Conservation (phyloP, 2,888 invertebrate genomes). For the Cheilosia vulpina region DNA sequence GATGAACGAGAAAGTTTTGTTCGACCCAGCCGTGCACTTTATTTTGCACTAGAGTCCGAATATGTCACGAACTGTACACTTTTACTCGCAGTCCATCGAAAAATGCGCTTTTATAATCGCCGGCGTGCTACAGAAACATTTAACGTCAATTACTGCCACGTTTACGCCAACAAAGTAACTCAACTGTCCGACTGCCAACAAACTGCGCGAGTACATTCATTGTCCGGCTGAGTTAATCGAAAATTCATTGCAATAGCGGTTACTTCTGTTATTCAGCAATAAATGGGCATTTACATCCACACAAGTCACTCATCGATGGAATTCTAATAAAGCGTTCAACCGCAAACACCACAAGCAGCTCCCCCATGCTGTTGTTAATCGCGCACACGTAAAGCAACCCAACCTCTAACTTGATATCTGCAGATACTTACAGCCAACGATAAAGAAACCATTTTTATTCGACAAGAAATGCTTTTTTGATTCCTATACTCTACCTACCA, state of each 20-base stretch:
- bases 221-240: slow-evolving; percentile 19
- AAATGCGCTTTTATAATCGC: not conserved
- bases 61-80: not conserved
- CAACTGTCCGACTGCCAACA: not conserved
- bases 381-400: slow-evolving; percentile 17
- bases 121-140: not conserved
- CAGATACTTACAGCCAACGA: slow-evolving; percentile 34
- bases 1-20: too few species aligned
- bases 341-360: slow-evolving; percentile 10
- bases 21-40: too few species aligned
- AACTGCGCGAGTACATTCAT: slow-evolving; percentile 4
- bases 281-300: slow-evolving; percentile 29
- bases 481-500: slow-evolving; percentile 2
- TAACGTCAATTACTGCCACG: slow-evolving; percentile 1
- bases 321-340: slow-evolving; percentile 42
- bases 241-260: slow-evolving; percentile 17
- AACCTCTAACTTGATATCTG: slow-evolving; percentile 39
- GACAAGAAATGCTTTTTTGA: slow-evolving; percentile 53
- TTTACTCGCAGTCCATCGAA: not conserved
- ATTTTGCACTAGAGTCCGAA: not conserved
- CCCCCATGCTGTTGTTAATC: slow-evolving; percentile 45
- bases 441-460: slow-evolving; percentile 72
- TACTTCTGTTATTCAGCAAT: slow-evolving; percentile 32
- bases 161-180: not conserved
- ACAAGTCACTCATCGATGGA: slow-evolving; percentile 35